Percentiles rank a stretch among this genome's conserved stretches.
phyloP scores from a whole-genome alignment of 2,888 invertebrate genomes.

The Ypsolopha sequella region DNA sequence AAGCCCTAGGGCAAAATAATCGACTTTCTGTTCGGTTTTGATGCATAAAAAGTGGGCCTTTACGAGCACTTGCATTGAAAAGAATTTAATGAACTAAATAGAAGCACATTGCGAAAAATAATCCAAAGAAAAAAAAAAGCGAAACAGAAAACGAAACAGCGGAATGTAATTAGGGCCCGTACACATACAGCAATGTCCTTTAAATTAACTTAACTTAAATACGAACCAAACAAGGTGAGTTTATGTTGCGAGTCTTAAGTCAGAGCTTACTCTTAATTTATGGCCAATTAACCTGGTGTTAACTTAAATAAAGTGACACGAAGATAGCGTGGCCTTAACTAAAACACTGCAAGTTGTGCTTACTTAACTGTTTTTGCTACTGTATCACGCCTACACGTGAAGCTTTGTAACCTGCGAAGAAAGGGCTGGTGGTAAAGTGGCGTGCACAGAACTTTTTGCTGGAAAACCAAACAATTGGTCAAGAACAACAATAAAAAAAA shows the following conservation, averaged over 20 bases:
- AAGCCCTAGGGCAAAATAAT: too few species aligned
- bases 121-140: not conserved
- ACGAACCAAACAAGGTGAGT: constrained; percentile 12
- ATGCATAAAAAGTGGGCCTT: too few species aligned
- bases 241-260: constrained; percentile 2
- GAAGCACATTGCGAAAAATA: not conserved
- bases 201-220: constrained; percentile 40
- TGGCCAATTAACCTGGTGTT: constrained; percentile 65
- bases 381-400: not conserved
- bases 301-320: constrained; percentile 59
- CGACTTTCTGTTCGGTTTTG: too few species aligned
- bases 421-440: not conserved
- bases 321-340: constrained; percentile 32
- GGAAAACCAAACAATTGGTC: too few species aligned
- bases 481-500: too few species aligned
- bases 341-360: constrained; percentile 10
- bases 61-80: too few species aligned
- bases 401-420: not conserved
- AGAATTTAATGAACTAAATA: not conserved
- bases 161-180: constrained; percentile 43
- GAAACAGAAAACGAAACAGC: not conserved
- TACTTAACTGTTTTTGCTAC: constrained; percentile 31
- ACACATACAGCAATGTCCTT: constrained; percentile 39
- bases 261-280: constrained; percentile 44
- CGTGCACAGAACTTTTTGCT: too few species aligned